Evolutionary conservation across 2,888 invertebrate species (phyloP).

Genomic region (Vanessa cardui): DNA sequence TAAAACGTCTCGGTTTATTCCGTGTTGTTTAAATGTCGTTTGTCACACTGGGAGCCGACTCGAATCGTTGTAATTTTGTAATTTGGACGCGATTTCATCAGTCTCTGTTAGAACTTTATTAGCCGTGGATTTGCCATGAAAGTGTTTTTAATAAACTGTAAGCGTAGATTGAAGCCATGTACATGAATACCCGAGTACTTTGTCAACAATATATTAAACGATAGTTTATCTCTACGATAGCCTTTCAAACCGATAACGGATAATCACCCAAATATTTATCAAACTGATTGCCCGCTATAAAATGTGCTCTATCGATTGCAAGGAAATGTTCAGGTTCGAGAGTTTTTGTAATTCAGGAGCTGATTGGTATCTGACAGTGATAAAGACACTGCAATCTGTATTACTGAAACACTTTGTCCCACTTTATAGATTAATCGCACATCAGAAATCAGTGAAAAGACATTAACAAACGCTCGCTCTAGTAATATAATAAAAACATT

Average conservation of each 20-base stretch:
- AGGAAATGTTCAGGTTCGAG: not conserved
- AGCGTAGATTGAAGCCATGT: not conserved
- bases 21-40: not conserved
- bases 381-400: not conserved
- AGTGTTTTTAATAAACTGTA: not conserved
- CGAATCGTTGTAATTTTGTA: not conserved
- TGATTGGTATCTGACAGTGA: not conserved
- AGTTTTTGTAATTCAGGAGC: conserved; percentile 5
- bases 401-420: not conserved
- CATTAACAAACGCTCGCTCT: no score
- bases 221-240: conserved; percentile 49
- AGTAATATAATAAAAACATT: not conserved
- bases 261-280: conserved; percentile 15
- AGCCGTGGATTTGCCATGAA: not conserved
- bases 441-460: no score
- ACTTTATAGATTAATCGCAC: not conserved
- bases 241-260: conserved; percentile 36
- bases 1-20: conserved; percentile 10
- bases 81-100: not conserved
- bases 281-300: conserved; percentile 17
- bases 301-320: not conserved
- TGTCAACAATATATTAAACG: conserved; percentile 46
- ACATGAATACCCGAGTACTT: conserved; percentile 37
- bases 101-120: conserved; percentile 4
- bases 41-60: not conserved